A percentile compares a stretch with the other conserved stretches of the same genome.
These are phyloP conservation scores for Dinomys branickii DNA, from an alignment of 2,113 vertebrate genomes.

Conservation along the genomic window DNA sequence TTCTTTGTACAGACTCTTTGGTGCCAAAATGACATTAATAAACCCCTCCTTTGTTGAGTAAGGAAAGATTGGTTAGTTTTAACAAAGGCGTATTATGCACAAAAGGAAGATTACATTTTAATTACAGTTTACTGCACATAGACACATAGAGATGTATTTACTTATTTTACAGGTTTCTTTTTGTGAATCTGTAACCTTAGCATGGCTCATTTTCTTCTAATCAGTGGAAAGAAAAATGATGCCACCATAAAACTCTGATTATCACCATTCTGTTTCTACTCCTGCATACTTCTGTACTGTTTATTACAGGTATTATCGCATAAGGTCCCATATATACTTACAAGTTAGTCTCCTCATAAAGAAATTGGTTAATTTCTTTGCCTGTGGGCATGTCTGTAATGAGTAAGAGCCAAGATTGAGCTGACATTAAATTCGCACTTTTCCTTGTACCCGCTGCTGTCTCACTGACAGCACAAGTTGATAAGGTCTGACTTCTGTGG, in stretches of 20 bases:
- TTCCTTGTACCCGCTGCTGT: not conserved
- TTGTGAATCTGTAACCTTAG: not conserved
- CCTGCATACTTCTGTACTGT: not conserved
- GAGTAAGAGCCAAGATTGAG: not conserved
- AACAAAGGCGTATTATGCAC: not conserved
- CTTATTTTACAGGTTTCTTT: not conserved
- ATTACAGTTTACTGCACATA: not conserved
- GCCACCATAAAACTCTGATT: not conserved
- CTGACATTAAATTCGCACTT: not conserved
- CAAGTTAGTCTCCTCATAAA: not conserved
- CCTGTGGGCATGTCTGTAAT: not conserved
- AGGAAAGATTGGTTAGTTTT: constrained; percentile 59
- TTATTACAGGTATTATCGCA: not conserved
- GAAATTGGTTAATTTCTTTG: not conserved
- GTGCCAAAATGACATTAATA: constrained; percentile 52
- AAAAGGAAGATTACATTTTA: constrained; percentile 38
- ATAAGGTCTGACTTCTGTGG: not conserved
- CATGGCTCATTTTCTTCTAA: not conserved
- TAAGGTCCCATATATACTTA: not conserved
- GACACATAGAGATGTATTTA: no score
- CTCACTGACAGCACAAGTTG: not conserved
- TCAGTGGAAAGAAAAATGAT: not conserved
- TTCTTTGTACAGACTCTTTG: constrained; percentile 34
- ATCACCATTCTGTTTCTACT: not conserved
- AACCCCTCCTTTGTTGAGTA: constrained; percentile 55